A percentile compares a stretch with the other conserved stretches of the same genome.
phyloP scores from a whole-genome alignment of 1,140 invertebrate species.

The Zaprionus africanus region DNA sequence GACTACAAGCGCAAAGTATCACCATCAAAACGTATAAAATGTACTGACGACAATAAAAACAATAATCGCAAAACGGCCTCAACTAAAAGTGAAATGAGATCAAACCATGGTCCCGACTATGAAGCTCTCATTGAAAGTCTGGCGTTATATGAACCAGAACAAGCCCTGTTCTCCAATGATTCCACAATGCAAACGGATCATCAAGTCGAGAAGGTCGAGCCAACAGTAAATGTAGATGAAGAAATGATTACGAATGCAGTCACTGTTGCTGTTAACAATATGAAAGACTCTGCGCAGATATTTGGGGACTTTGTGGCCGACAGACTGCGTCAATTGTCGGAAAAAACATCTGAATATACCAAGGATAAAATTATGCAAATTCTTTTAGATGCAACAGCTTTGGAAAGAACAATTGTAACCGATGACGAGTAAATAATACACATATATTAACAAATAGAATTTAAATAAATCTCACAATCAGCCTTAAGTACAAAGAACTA shows the following conservation, averaged over 20 bases:
- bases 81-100: conserved; percentile 25
- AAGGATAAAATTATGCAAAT: conserved; percentile 72
- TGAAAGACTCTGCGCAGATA: conserved; percentile 61
- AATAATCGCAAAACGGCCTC: neutral
- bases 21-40: conserved; percentile 16
- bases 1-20: conserved; percentile 17
- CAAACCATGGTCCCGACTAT: conserved; percentile 48
- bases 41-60: neutral
- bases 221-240: conserved; percentile 40
- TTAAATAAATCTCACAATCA: conserved; percentile 46
- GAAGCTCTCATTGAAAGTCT: conserved; percentile 67
- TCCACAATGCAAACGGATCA: conserved; percentile 22
- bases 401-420: conserved; percentile 50
- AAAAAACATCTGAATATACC: conserved; percentile 53
- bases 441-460: conserved; percentile 19
- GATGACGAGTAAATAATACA: conserved; percentile 12
- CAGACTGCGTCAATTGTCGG: conserved; percentile 53
- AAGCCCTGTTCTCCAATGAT: conserved; percentile 55
- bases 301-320: conserved; percentile 74
- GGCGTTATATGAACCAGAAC: conserved; percentile 63
- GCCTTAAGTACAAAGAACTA: conserved; percentile 45
- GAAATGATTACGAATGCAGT: conserved; percentile 69
- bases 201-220: conserved; percentile 9
- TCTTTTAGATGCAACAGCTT: conserved; percentile 53
- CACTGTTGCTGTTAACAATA: conserved; percentile 41